phyloP scores from a whole-genome alignment of 2,888 invertebrate genomes.

The Tiphia femorata region DNA sequence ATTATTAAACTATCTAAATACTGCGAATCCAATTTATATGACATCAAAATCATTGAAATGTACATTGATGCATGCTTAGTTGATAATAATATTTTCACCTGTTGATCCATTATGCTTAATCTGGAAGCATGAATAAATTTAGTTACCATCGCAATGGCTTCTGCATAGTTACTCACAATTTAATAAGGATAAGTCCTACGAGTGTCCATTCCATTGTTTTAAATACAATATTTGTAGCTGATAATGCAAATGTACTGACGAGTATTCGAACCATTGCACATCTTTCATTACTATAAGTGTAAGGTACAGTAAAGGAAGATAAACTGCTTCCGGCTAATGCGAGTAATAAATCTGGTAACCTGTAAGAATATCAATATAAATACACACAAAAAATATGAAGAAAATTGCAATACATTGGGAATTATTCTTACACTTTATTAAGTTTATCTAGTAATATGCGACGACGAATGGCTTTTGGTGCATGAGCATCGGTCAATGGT shows the following conservation, averaged over 20 bases:
- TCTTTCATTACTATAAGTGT: slow-evolving; percentile 45
- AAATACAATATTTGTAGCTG: slow-evolving; percentile 80
- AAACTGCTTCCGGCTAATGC: slow-evolving; percentile 66
- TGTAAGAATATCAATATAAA: slow-evolving; percentile 38
- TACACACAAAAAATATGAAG: slow-evolving; percentile 2
- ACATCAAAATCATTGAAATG: slow-evolving; percentile 61
- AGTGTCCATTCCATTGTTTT: slow-evolving; percentile 81
- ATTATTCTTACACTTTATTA: slow-evolving; percentile 72
- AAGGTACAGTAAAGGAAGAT: slow-evolving; percentile 24
- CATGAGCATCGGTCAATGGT: slow-evolving; percentile 77
- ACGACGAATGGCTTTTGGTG: slow-evolving; percentile 77
- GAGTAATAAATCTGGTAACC: slow-evolving; percentile 72
- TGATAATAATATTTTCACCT: slow-evolving; percentile 48
- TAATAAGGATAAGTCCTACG: slow-evolving; percentile 78
- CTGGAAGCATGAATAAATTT: slow-evolving; percentile 35
- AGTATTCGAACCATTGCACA: slow-evolving; percentile 62
- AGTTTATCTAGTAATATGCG: slow-evolving; percentile 79
- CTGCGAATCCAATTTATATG: slow-evolving; percentile 59
- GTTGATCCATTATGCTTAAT: slow-evolving; percentile 55
- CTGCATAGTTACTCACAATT: slow-evolving; percentile 71
- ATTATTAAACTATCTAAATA: slow-evolving; percentile 57
- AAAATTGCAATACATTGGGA: neutral
- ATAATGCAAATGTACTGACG: slow-evolving; percentile 77
- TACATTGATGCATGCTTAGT: slow-evolving; percentile 57
- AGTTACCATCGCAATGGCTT: neutral